Percentiles rank a stretch among this genome's conserved stretches.
phyloP scores from a whole-genome alignment of 2,797 vertebrate genomes.

The Gallinago solitaria region DNA sequence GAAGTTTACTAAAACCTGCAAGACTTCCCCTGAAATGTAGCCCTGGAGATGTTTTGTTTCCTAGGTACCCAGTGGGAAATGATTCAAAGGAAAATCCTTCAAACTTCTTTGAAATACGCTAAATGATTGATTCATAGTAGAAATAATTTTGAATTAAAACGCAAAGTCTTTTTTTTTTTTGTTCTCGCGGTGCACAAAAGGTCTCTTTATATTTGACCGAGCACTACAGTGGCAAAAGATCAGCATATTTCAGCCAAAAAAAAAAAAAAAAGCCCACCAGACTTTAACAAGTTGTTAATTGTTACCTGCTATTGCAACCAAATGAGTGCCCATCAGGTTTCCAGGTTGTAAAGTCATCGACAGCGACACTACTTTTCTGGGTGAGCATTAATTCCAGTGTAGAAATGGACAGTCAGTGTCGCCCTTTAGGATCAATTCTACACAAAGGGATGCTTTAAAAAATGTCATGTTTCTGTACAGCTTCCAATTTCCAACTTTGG shows the following conservation, averaged over 20 bases:
- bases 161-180: neutral
- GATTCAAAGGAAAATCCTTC: constrained; percentile 77
- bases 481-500: neutral
- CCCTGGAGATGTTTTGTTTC: constrained; percentile 77
- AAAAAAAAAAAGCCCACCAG: neutral
- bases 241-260: neutral
- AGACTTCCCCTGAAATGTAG: constrained; percentile 76
- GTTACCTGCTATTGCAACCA: neutral
- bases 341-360: neutral
- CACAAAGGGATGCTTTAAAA: neutral
- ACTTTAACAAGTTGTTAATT: neutral
- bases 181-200: neutral
- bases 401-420: neutral
- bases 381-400: neutral
- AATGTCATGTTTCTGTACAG: neutral
- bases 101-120: constrained; percentile 73
- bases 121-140: constrained; percentile 78
- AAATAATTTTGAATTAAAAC: constrained; percentile 74
- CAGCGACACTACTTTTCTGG: neutral
- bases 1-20: constrained; percentile 81
- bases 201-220: neutral
- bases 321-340: neutral
- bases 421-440: neutral
- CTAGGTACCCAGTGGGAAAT: constrained; percentile 65
- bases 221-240: neutral